Evolutionary conservation across 2,797 vertebrate species (phyloP).

Genomic region (Molossus alvarezi): DNA sequence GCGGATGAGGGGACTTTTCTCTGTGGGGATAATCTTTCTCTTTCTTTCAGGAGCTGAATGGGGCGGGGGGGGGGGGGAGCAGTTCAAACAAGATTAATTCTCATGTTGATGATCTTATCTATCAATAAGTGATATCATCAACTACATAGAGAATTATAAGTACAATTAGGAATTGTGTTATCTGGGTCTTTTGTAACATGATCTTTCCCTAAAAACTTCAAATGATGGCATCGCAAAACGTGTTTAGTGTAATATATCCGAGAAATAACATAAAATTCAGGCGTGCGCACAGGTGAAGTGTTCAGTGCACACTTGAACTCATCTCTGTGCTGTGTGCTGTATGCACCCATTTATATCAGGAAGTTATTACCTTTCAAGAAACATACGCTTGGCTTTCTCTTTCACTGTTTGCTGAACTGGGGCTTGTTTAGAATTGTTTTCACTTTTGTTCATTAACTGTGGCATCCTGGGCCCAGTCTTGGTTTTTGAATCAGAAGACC

Average conservation of each 20-base stretch:
- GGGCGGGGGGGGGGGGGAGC: background rate
- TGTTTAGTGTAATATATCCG: background rate
- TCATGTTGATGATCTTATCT: background rate
- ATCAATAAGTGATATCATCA: background rate
- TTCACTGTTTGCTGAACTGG: background rate
- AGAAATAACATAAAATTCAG: background rate
- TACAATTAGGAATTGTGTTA: background rate
- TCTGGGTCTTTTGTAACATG: background rate
- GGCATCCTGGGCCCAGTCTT: background rate
- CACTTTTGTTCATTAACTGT: background rate
- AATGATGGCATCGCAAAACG: background rate
- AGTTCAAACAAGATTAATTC: background rate
- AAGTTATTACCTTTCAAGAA: background rate
- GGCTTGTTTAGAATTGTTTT: background rate
- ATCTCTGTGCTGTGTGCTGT: background rate
- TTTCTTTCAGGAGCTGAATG: background rate
- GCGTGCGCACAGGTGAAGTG: background rate
- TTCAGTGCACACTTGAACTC: background rate
- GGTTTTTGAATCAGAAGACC: background rate
- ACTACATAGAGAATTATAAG: background rate
- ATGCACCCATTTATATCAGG: background rate
- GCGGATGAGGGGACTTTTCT: background rate
- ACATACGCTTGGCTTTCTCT: background rate
- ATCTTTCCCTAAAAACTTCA: background rate
- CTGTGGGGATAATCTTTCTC: background rate